Conservation (phyloP, 30 jellyfish, hydroid and myxozoan genomes). For the Rhopilema esculentum region DNA sequence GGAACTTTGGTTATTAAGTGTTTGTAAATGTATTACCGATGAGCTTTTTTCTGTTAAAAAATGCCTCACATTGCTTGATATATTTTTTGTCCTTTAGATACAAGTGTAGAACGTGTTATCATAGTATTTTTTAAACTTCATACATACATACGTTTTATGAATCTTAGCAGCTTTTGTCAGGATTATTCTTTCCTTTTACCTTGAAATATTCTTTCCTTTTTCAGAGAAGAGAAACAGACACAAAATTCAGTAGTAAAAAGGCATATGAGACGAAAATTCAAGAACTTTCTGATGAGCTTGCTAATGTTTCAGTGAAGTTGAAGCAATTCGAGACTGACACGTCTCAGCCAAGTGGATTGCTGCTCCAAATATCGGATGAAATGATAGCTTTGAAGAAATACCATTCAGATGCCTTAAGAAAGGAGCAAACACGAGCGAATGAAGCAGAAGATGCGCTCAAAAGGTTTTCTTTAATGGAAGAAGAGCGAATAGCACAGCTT, state of each 20-base stretch:
- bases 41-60: too few relatives aligned
- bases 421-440: conserved; percentile 83
- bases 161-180: too few relatives aligned
- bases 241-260: conserved; percentile 10
- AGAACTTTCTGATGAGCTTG: conserved; percentile 72
- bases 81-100: too few relatives aligned
- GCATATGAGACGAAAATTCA: conserved; percentile 69
- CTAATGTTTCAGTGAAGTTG: conserved; percentile 53
- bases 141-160: too few relatives aligned
- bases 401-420: conserved; percentile 59
- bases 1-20: too few relatives aligned
- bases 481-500: conserved; percentile 83
- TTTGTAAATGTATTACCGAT: too few relatives aligned
- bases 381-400: conserved; percentile 67
- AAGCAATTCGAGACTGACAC: conserved; percentile 58
- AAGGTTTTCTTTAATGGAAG: conserved; percentile 69
- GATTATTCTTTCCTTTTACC: too few relatives aligned
- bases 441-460: conserved; percentile 89
- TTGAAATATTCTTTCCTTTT: too few relatives aligned
- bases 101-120: too few relatives aligned
- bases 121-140: too few relatives aligned
- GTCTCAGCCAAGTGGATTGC: conserved; percentile 51
- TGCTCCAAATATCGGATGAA: conserved; percentile 71
- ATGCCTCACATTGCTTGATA: too few relatives aligned
- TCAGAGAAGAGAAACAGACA: conserved; percentile 57